These are phyloP conservation scores for Acleris holmiana DNA, from an alignment of 2,888 invertebrate genomes.

Conservation along the genomic window DNA sequence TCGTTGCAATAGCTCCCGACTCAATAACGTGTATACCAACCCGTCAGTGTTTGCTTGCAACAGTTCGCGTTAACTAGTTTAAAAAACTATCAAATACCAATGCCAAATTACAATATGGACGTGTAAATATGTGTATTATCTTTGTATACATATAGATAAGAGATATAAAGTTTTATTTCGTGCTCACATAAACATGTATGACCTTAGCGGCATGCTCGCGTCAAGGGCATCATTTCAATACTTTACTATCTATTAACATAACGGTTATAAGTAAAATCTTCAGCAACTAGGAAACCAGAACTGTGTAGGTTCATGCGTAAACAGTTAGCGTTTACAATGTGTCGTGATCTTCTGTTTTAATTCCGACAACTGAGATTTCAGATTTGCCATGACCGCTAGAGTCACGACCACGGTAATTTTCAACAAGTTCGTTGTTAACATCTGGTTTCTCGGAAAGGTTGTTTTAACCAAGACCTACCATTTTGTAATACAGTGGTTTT, in stretches of 20 bases:
- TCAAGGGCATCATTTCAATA: constrained; percentile 48
- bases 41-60: too few relatives aligned
- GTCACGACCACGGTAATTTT: constrained; percentile 14
- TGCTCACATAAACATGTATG: constrained; percentile 47
- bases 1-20: too few relatives aligned
- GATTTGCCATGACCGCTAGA: constrained; percentile 16
- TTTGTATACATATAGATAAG: constrained; percentile 40
- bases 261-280: constrained; percentile 4
- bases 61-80: too few relatives aligned
- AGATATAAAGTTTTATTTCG: constrained; percentile 43
- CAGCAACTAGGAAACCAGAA: neutral
- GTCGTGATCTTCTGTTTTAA: neutral
- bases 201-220: constrained; percentile 51
- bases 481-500: neutral
- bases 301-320: too few relatives aligned
- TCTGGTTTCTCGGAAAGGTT: too few relatives aligned
- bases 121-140: constrained; percentile 22
- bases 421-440: neutral
- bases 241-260: constrained; percentile 18
- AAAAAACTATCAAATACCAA: too few relatives aligned
- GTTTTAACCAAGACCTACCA: too few relatives aligned
- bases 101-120: constrained; percentile 17
- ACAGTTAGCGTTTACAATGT: neutral
- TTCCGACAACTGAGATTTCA: constrained; percentile 5
- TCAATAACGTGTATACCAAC: too few relatives aligned